Evolutionary conservation across 1,140 invertebrate species (phyloP), one percentile per base, ranked within the genome.

Genomic region (Nephila pilipes): DNA sequence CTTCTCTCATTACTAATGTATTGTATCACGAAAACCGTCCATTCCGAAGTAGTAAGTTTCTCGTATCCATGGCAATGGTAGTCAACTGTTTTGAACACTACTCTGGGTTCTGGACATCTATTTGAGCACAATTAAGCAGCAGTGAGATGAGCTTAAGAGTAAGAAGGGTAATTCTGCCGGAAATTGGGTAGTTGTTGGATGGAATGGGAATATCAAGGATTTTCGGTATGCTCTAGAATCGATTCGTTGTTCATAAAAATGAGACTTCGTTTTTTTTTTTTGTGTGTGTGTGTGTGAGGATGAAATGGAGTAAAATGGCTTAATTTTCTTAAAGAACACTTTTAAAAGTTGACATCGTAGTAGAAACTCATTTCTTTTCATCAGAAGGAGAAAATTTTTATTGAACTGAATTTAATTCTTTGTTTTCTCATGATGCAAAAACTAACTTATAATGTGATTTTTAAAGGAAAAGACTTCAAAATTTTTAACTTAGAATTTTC

Each of bases 21-120:
- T n/a, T 12, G 79, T 6, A 81, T 38, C 79, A 81, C 79, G 57
- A 46, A 29, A 57, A 36, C 29, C 22, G 18, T 1, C 57, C 29
- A 54, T 58, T 58, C 46, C 16, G 18, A 32, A 36, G 22, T n/a
- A 22, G 10, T 16, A 63, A 55, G n/a, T 60, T 63, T 18, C 55
- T 46, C 29, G 87, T 88, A n/a, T 16, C 63, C 63, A 88, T 88
- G 87, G 63, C 20, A 46, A 88, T 69, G 5, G 85, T 8, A 69
- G 60, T 69, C 85, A 69, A 88, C 85, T 36, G 87, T 88, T 88
- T 69, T 60, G 58, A 69, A 36, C 65, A 69, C 29, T 29, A n/a
- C 22, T 46, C 46, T 46, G 46, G 46, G 65, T 25, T 25, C 29
- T 29, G 65, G 6, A 69, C 65, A 69, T 69, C 25, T 69, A 69